Percentiles rank a stretch among this genome's conserved stretches.
These are phyloP conservation scores for Neodiprion fabricii DNA, from an alignment of 1,140 invertebrate genomes.

Conservation along the genomic window DNA sequence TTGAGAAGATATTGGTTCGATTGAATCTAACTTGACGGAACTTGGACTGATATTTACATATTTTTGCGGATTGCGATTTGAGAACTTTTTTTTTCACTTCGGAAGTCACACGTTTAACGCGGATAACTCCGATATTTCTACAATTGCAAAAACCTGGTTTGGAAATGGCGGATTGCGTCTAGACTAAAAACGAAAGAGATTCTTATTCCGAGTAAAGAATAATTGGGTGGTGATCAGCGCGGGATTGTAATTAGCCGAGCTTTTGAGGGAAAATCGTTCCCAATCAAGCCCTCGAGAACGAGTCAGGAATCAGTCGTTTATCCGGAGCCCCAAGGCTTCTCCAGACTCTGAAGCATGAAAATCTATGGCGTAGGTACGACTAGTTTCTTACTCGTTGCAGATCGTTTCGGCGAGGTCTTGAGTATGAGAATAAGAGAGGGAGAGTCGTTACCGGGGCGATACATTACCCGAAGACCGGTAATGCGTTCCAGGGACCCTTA, in stretches of 20 bases:
- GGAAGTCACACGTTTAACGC: too few species aligned
- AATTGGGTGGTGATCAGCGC: too few species aligned
- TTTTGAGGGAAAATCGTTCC: too few species aligned
- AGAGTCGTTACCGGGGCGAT: slow-evolving; percentile 48
- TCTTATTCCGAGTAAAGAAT: background rate
- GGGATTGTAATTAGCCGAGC: too few species aligned
- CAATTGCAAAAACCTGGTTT: background rate
- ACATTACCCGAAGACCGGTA: slow-evolving; percentile 44
- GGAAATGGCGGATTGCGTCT: background rate
- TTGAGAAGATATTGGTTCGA: too few species aligned
- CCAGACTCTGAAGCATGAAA: background rate
- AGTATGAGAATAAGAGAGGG: slow-evolving; percentile 23
- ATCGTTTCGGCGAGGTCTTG: background rate
- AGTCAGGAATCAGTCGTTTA: background rate
- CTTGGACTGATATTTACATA: too few species aligned
- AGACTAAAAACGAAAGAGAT: background rate
- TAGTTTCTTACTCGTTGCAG: background rate
- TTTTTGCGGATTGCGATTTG: too few species aligned
- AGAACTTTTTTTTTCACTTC: too few species aligned
- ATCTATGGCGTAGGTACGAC: too few species aligned
- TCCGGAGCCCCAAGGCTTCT: background rate
- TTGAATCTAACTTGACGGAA: too few species aligned
- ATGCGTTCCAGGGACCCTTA: slow-evolving; percentile 42
- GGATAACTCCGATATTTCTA: too few species aligned
- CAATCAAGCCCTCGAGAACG: background rate